Conservation (phyloP, 2,797 vertebrate genomes). For the Amblyraja radiata region DNA sequence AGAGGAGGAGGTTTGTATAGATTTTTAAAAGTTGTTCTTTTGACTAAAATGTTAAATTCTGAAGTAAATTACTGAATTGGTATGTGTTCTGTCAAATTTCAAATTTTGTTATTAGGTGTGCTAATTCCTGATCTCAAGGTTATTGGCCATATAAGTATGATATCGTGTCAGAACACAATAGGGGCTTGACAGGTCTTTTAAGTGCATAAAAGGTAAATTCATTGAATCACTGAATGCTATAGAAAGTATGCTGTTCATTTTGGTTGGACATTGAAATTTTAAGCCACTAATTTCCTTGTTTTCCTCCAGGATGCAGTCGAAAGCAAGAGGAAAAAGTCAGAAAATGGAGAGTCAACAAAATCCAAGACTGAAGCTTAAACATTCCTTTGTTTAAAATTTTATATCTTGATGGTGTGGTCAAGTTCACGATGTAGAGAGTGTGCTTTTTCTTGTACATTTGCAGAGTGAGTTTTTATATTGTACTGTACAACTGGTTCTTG, state of each 20-base stretch:
- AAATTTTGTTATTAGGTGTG: too few relatives aligned
- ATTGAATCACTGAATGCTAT: too few relatives aligned
- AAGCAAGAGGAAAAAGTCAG: constrained; percentile 75
- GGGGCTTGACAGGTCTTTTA: too few relatives aligned
- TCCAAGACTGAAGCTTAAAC: constrained; percentile 66
- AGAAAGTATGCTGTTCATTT: too few relatives aligned
- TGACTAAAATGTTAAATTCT: not conserved
- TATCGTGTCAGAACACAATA: not conserved
- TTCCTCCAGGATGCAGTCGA: constrained; percentile 61
- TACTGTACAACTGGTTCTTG: constrained; percentile 66
- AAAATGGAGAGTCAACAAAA: constrained; percentile 71
- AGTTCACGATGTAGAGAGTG: constrained; percentile 67
- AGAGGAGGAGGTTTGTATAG: constrained; percentile 55
- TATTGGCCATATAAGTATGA: not conserved
- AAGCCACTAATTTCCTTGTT: not conserved
- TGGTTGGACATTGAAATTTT: too few relatives aligned
- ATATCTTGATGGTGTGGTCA: constrained; percentile 65
- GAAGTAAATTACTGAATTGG: not conserved
- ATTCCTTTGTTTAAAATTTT: constrained; percentile 48
- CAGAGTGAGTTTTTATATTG: constrained; percentile 60
- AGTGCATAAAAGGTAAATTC: too few relatives aligned
- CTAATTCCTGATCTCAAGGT: too few relatives aligned
- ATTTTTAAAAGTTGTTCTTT: not conserved
- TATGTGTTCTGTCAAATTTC: not conserved
- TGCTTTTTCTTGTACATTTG: constrained; percentile 66